Percentiles rank a stretch among this genome's conserved stretches.
Conservation (phyloP, 2,113 vertebrate genomes). For the Xyrauchen texanus region DNA sequence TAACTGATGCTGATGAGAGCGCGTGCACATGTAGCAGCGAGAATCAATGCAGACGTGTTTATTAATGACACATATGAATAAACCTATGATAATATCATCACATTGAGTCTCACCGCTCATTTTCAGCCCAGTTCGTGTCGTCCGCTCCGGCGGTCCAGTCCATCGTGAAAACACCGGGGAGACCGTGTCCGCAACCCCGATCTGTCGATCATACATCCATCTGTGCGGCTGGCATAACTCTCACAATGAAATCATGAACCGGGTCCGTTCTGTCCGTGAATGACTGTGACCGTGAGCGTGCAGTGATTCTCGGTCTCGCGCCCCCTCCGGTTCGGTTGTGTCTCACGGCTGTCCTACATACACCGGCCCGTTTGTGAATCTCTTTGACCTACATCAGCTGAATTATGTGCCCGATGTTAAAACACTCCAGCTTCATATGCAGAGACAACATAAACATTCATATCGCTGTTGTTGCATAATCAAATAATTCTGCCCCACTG, state of each 20-base stretch:
- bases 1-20: background rate
- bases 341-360: background rate
- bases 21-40: background rate
- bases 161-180: conserved; percentile 57
- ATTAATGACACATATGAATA: background rate
- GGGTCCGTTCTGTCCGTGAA: background rate
- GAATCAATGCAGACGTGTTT: background rate
- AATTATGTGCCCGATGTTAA: too few species aligned
- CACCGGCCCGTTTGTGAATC: background rate
- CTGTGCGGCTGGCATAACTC: background rate
- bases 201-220: background rate
- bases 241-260: too few species aligned
- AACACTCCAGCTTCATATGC: too few species aligned
- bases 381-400: background rate
- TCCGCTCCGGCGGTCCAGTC: conserved; percentile 68
- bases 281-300: background rate
- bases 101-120: conserved; percentile 64
- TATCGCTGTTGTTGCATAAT: too few species aligned
- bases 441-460: too few species aligned
- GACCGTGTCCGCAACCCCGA: too few species aligned
- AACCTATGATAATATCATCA: background rate
- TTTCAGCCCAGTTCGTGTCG: conserved; percentile 67
- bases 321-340: background rate
- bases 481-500: too few species aligned
- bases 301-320: background rate